Evolutionary conservation across 2,888 invertebrate genomes (phyloP), one percentile per base, ranked within the genome.

Genomic region (Amiota communis): DNA sequence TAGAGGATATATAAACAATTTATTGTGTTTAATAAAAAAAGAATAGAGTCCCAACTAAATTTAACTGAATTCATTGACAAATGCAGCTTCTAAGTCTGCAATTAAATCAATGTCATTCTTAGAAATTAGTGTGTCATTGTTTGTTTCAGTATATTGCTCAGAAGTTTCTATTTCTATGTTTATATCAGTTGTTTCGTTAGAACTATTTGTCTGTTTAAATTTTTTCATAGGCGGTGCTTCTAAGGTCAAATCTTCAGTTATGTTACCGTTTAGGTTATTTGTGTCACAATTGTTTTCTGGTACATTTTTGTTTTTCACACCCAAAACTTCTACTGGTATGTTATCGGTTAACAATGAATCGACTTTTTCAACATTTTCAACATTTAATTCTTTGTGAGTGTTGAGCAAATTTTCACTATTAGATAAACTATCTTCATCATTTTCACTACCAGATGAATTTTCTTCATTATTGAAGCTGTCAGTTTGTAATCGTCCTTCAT

Each of bases 41-140:
- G n/a, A 36, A 36, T 36, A 36, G 6, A 36, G 1, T 3, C 1
- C 3, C 2, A 23, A 23, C 23, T 23, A 23, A 36, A 36, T 4
- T 53, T 13, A 53, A 53, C n/a, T 53, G 1, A 53, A 53, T 53
- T 53, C 53, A 53, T 53, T 53, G n/a, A 53, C 53, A 53, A 53
- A 53, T 13, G 53, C n/a, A 4, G 53, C 53, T 53, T 53, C 53
- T n/a, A 53, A 10, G 8, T 53, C 53, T 13, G 53, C 53, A n/a
- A 53, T 53, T 53, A 53, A 53, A 8, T 53, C n/a, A 8, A 4
- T 53, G n/a, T 53, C 53, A 53, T 9, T n/a, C n/a, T 53, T 8
- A 12, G 4, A 1, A 53, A 53, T 12, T 53, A n/a, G 12, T 53
- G 53, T 8, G 1, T 53, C 53, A 8, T 11, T n/a, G n/a, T 12